phyloP scores from a whole-genome alignment of 2,888 invertebrate species.

The Eupithecia vulgata region DNA sequence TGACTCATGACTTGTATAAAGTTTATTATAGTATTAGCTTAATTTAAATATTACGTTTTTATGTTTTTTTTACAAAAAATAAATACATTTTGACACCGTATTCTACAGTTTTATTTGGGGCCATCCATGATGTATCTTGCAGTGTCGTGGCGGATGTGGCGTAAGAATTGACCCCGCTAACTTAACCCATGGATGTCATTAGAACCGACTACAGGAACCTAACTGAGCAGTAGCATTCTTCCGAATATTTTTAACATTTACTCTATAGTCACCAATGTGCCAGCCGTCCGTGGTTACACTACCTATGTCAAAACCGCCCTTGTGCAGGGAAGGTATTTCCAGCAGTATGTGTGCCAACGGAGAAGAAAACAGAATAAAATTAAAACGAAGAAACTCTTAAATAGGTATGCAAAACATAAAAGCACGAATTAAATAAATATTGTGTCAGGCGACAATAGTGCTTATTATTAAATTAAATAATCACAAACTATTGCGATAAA shows the following conservation, averaged over 20 bases:
- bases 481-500: no score
- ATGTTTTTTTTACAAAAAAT: conserved; percentile 77
- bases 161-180: neutral
- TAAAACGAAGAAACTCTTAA: no score
- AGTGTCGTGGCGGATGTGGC: neutral
- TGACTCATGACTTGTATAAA: conserved; percentile 80
- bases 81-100: conserved; percentile 85
- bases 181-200: neutral
- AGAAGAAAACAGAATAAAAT: no score
- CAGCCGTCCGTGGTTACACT: neutral
- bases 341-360: neutral
- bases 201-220: neutral
- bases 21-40: conserved; percentile 78
- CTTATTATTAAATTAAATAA: no score
- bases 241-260: neutral
- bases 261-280: neutral
- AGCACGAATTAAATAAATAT: no score
- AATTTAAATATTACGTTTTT: conserved; percentile 72
- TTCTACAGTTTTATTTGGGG: conserved; percentile 1
- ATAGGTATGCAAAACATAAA: no score
- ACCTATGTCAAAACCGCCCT: neutral
- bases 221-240: neutral
- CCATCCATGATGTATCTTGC: neutral
- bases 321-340: neutral
- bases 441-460: no score